These are phyloP conservation scores for Xerus rutilus DNA, from an alignment of 2,797 vertebrate species.

Conservation along the genomic window DNA sequence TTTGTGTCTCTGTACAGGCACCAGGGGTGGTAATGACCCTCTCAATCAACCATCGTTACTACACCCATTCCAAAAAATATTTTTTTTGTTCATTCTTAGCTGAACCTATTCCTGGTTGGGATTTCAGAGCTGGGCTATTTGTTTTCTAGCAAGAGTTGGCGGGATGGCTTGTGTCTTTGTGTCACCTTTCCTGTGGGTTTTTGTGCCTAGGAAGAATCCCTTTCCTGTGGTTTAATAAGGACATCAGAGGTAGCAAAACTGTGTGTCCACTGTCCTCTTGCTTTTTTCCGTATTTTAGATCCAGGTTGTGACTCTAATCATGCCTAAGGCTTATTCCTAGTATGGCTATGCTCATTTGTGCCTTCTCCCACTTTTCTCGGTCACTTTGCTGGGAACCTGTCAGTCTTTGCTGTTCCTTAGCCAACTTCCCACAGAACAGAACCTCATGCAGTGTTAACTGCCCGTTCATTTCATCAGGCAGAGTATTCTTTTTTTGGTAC, in stretches of 20 bases:
- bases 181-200: background rate
- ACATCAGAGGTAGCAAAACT: background rate
- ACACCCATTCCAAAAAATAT: too few relatives aligned
- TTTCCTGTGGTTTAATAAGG: background rate
- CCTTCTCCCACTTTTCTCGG: background rate
- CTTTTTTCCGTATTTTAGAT: background rate
- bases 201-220: background rate
- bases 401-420: too few relatives aligned
- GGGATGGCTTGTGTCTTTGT: background rate
- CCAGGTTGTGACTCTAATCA: background rate
- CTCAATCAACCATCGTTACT: too few relatives aligned
- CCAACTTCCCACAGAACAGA: background rate
- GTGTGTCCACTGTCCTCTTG: background rate
- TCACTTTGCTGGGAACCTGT: background rate
- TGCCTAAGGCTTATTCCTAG: background rate
- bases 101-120: background rate
- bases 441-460: background rate
- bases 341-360: background rate
- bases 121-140: background rate
- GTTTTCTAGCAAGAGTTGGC: background rate
- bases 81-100: background rate
- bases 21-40: too few relatives aligned
- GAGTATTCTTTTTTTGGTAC: too few relatives aligned
- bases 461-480: too few relatives aligned
- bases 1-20: too few relatives aligned